Evolutionary conservation across 2,797 vertebrate species (phyloP).

Genomic region (Gouania willdenowi): DNA sequence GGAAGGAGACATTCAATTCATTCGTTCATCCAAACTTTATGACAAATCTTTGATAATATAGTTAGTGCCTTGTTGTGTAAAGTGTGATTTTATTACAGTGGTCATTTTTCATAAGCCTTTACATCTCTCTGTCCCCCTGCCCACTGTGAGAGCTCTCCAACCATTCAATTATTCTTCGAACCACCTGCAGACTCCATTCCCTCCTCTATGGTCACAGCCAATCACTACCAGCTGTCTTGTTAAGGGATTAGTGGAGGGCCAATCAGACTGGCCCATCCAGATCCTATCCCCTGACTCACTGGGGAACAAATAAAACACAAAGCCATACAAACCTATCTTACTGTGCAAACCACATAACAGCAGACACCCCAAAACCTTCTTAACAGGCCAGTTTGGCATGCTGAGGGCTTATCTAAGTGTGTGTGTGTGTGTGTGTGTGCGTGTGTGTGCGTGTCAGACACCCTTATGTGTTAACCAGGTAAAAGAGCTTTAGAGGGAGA

Average conservation of each 20-base stretch:
- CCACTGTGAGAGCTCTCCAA: conserved; percentile 25
- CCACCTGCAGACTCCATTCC: conserved; percentile 52
- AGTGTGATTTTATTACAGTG: too few relatives aligned
- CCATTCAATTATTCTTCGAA: conserved; percentile 37
- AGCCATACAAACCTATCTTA: conserved; percentile 43
- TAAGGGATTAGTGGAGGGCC: conserved; percentile 77
- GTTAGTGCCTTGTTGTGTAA: too few relatives aligned
- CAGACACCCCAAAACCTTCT: conserved; percentile 59
- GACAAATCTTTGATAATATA: too few relatives aligned
- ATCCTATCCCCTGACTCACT: conserved; percentile 50
- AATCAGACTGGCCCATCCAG: conserved; percentile 63
- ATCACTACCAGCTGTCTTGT: conserved; percentile 68
- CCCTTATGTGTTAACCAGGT: conserved; percentile 19
- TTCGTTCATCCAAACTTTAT: too few relatives aligned
- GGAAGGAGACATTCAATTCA: too few relatives aligned
- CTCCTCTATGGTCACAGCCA: conserved; percentile 47
- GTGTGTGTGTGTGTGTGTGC: conserved; percentile 16
- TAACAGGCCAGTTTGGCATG: conserved; percentile 52
- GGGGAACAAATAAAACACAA: conserved; percentile 56
- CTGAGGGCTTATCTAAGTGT: conserved; percentile 55
- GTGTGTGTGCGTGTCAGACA: conserved; percentile 23
- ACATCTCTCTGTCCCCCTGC: conserved; percentile 21
- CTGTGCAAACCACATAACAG: conserved; percentile 46
- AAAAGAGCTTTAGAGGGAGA: conserved; percentile 4
- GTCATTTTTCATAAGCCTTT: too few relatives aligned